These are phyloP conservation scores for Aleiodes sp. DNA, from an alignment of 1,140 invertebrate species.

Conservation along the genomic window DNA sequence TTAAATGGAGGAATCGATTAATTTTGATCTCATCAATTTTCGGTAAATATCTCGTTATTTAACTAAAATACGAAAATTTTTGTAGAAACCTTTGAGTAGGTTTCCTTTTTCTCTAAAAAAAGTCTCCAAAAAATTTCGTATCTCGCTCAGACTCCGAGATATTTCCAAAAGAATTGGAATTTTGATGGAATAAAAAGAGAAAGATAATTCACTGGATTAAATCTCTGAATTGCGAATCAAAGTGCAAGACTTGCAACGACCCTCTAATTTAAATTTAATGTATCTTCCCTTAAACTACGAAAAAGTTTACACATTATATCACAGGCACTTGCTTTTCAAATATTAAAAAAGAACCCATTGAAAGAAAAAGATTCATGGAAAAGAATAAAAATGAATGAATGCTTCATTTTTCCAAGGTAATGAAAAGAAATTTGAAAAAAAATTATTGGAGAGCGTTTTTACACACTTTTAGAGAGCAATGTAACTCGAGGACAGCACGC, in stretches of 20 bases:
- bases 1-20: too few relatives aligned
- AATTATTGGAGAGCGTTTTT: constrained; percentile 33
- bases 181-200: too few relatives aligned
- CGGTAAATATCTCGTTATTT: too few relatives aligned
- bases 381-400: constrained; percentile 42
- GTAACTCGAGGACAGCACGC: constrained; percentile 29
- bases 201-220: too few relatives aligned
- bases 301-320: background rate
- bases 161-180: too few relatives aligned
- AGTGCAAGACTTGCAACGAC: background rate
- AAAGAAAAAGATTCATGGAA: background rate
- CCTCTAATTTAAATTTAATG: background rate
- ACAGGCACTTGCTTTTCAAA: background rate
- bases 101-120: too few relatives aligned
- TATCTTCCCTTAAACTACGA: constrained; percentile 1
- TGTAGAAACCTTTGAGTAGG: too few relatives aligned
- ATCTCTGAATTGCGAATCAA: background rate
- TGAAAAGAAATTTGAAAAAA: too few relatives aligned
- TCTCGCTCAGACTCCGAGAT: too few relatives aligned
- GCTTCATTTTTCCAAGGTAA: constrained; percentile 14
- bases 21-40: too few relatives aligned
- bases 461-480: constrained; percentile 33
- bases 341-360: background rate
- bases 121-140: too few relatives aligned
- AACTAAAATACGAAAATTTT: too few relatives aligned